A percentile compares a stretch with the other conserved stretches of the same genome.
Evolutionary conservation across 2,888 invertebrate genomes (phyloP).

Genomic region (Pelosia muscerda): DNA sequence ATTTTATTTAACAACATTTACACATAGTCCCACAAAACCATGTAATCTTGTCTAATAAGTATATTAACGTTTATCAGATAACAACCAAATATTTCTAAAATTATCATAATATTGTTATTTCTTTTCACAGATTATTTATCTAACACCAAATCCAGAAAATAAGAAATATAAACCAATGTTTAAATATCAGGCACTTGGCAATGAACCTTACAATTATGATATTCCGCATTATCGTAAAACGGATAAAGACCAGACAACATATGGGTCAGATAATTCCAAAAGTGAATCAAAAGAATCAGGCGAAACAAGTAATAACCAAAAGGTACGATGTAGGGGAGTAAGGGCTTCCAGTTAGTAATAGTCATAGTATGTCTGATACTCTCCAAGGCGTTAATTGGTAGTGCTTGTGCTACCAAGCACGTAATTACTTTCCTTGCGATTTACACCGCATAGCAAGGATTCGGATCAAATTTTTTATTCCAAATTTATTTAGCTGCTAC

Average conservation of each 20-base stretch:
- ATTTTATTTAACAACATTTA: no score
- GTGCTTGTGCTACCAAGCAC: no score
- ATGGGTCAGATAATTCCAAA: background rate
- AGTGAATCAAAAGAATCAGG: background rate
- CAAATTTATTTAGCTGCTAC: no score
- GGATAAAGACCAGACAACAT: no score
- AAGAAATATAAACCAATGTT: conserved; percentile 11
- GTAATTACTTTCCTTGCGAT: no score
- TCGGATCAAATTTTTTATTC: no score
- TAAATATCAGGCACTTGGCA: background rate
- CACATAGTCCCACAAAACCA: no score
- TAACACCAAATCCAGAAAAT: background rate
- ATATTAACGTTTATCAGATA: background rate
- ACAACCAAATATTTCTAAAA: background rate
- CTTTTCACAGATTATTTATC: conserved; percentile 14
- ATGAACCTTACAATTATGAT: conserved; percentile 5
- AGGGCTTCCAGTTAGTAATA: no score
- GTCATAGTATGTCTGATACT: no score
- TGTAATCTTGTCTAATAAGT: no score
- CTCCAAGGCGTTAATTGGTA: no score
- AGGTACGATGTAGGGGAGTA: background rate
- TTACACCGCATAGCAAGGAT: no score
- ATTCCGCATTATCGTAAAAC: background rate
- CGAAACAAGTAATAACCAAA: background rate
- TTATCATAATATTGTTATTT: background rate